Percentiles rank a stretch among this genome's conserved stretches.
Conservation (phyloP, 2,888 invertebrate genomes). For the Conops quadrifasciatus region DNA sequence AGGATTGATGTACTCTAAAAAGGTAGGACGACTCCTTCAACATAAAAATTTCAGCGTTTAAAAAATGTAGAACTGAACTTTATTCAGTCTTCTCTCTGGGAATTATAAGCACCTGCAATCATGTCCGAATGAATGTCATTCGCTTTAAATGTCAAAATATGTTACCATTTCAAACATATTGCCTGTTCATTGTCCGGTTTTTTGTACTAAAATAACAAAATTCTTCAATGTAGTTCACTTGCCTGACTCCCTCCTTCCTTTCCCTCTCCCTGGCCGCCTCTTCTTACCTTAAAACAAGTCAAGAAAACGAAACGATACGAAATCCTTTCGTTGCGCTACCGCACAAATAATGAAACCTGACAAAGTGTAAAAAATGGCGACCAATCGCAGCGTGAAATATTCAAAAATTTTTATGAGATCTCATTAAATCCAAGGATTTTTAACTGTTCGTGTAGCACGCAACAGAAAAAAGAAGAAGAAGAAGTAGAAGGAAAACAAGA, state of each 20-base stretch:
- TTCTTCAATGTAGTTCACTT: neutral
- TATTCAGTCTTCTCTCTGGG: no score
- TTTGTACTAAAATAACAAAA: neutral
- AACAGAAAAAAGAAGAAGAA: no score
- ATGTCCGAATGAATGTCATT: neutral
- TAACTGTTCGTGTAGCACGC: neutral
- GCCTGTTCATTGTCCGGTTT: no score
- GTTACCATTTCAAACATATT: no score
- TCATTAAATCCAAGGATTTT: slow-evolving; percentile 36
- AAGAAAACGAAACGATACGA: neutral
- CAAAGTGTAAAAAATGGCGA: slow-evolving; percentile 40
- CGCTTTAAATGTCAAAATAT: slow-evolving; percentile 29
- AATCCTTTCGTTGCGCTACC: slow-evolving; percentile 20
- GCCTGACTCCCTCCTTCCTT: neutral
- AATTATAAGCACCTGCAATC: neutral
- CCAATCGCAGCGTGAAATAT: slow-evolving; percentile 42
- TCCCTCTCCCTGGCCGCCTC: neutral
- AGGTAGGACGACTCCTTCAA: no score
- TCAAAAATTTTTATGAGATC: slow-evolving; percentile 43
- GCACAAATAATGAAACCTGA: slow-evolving; percentile 36
- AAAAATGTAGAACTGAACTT: no score
- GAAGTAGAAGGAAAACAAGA: neutral
- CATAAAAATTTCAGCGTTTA: no score
- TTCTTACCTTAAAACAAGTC: no score
- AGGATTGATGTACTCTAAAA: no score